Conservation (phyloP, 2,797 vertebrate species). For the Hyperoplus immaculatus region DNA sequence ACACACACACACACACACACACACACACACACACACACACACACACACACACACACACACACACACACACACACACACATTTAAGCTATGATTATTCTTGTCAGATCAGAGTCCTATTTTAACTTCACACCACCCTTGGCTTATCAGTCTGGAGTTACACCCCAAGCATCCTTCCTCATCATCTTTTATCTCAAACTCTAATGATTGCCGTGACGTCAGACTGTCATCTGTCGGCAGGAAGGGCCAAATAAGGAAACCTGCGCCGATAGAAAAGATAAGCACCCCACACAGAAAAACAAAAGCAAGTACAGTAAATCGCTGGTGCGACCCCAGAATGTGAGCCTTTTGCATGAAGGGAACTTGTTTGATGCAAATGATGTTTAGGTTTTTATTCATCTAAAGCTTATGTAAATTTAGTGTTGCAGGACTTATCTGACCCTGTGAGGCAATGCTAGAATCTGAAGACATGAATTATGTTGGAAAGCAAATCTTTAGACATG, state of each 20-base stretch:
- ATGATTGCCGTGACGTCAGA: conserved; percentile 65
- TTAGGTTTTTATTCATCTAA: conserved; percentile 30
- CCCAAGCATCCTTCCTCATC: conserved; percentile 42
- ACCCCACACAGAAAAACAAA: conserved; percentile 61
- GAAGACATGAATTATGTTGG: background rate
- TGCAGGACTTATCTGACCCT: background rate
- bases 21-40: background rate
- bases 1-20: background rate
- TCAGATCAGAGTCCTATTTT: conserved; percentile 38
- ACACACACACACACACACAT: background rate
- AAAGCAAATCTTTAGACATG: background rate
- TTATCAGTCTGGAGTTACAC: conserved; percentile 30
- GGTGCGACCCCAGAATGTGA: conserved; percentile 41
- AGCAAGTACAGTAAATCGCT: conserved; percentile 16
- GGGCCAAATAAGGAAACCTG: conserved; percentile 76
- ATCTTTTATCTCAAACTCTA: conserved; percentile 52
- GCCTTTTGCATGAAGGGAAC: conserved; percentile 40
- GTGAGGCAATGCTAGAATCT: background rate
- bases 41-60: background rate
- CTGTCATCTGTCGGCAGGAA: conserved; percentile 64
- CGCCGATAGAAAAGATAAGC: conserved; percentile 69
- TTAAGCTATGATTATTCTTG: conserved; percentile 12
- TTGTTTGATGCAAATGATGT: conserved; percentile 35
- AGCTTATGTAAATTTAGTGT: background rate
- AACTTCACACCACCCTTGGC: conserved; percentile 22